Conservation (phyloP, 2,113 vertebrate genomes). For the Campylomormyrus numenius region DNA sequence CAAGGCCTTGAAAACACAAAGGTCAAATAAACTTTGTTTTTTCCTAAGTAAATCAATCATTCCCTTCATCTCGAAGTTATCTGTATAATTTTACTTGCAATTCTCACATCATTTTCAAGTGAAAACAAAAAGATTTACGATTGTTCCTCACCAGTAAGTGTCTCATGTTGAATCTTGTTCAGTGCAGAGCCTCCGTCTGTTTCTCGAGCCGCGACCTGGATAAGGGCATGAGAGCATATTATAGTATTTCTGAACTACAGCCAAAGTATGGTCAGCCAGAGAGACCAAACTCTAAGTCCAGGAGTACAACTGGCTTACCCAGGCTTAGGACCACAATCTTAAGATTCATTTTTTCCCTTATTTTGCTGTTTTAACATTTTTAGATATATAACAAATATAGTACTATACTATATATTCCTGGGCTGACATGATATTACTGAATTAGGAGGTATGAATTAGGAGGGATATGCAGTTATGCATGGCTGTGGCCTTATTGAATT, state of each 20-base stretch:
- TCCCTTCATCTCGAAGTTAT: neutral
- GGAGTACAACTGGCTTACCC: neutral
- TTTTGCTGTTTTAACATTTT: neutral
- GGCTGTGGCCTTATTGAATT: neutral
- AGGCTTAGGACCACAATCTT: neutral
- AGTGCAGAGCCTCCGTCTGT: constrained; percentile 27
- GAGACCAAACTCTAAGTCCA: constrained; percentile 35
- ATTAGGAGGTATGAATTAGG: neutral
- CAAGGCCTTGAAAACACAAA: neutral
- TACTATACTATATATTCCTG: neutral
- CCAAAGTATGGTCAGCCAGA: constrained; percentile 51
- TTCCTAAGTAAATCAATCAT: neutral
- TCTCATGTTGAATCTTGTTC: constrained; percentile 41
- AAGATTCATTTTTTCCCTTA: neutral
- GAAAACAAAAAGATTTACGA: constrained; percentile 5
- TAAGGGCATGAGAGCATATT: constrained; percentile 40
- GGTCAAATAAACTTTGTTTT: neutral
- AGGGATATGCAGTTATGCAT: neutral
- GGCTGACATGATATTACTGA: neutral
- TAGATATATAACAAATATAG: neutral
- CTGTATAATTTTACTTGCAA: neutral
- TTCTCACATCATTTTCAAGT: neutral
- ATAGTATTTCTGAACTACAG: constrained; percentile 36
- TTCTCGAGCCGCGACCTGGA: constrained; percentile 18
- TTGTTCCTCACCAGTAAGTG: constrained; percentile 51